Evolutionary conservation across 2,113 vertebrate genomes (phyloP).

Genomic region (Microcebus lehilahytsara): DNA sequence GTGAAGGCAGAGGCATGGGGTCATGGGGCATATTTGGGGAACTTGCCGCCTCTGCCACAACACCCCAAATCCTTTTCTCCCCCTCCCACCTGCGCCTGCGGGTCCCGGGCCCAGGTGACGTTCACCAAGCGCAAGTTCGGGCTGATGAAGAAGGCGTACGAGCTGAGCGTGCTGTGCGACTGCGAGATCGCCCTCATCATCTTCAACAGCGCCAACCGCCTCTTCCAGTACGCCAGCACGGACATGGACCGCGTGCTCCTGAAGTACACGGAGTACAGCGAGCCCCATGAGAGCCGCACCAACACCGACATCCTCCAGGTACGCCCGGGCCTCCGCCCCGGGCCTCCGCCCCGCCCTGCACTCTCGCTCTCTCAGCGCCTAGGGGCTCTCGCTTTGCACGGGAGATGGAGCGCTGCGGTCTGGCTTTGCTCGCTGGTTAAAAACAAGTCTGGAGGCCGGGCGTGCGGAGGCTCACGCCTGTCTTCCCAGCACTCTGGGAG

Average conservation of each 20-base stretch:
- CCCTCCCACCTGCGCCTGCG: accelerated
- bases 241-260: constrained; percentile 97
- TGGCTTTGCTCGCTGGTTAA: background rate
- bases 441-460: background rate
- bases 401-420: background rate
- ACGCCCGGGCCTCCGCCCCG: background rate
- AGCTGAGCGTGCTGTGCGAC: constrained; percentile 97
- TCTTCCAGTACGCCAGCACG: constrained; percentile 98
- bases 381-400: background rate
- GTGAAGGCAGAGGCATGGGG: background rate
- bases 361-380: background rate
- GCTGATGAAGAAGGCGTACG: constrained; percentile 98
- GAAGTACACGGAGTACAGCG: constrained; percentile 97
- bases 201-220: constrained; percentile 96
- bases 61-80: background rate
- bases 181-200: constrained; percentile 99
- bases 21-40: background rate
- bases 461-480: too few species aligned
- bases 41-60: accelerated
- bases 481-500: too few species aligned
- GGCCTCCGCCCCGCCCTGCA: too few species aligned
- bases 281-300: constrained; percentile 97
- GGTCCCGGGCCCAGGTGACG: constrained; percentile 91
- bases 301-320: constrained; percentile 96
- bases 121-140: constrained; percentile 98